Percentiles rank a stretch among this genome's conserved stretches.
phyloP scores from a whole-genome alignment of 2,113 vertebrate species.

The Serinus canaria region DNA sequence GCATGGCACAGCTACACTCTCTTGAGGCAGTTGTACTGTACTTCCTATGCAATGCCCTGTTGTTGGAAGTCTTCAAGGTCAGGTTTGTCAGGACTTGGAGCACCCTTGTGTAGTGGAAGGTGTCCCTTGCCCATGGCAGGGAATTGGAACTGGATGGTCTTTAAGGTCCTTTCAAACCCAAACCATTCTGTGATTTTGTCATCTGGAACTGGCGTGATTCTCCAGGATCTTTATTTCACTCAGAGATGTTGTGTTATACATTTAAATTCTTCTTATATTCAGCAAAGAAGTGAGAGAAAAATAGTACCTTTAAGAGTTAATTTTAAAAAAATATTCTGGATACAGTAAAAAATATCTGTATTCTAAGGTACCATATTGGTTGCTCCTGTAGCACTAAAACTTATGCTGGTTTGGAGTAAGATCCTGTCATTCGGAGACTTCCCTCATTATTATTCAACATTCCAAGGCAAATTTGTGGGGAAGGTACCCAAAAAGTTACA shows the following conservation, averaged over 20 bases:
- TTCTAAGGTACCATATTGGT: rapidly evolving
- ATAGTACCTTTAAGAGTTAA: background rate
- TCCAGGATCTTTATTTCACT: background rate
- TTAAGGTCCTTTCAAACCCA: background rate
- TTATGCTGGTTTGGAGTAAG: background rate
- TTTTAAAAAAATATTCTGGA: background rate
- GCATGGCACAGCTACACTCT: background rate
- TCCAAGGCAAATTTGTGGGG: background rate
- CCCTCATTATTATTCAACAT: background rate
- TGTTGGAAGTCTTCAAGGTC: background rate
- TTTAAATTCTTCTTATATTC: background rate
- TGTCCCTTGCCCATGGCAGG: background rate
- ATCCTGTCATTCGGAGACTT: background rate
- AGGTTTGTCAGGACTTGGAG: background rate
- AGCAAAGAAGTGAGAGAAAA: background rate
- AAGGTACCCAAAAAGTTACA: background rate
- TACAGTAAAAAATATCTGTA: background rate
- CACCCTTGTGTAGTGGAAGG: background rate
- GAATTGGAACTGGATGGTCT: background rate
- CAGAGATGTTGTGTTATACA: background rate
- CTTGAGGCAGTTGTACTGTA: background rate
- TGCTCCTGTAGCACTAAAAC: background rate
- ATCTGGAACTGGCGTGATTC: background rate
- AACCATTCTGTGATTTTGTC: background rate
- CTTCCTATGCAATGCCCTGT: background rate